Evolutionary conservation across 2,113 vertebrate genomes (phyloP).

Genomic region (Todiramphus saurophagus): DNA sequence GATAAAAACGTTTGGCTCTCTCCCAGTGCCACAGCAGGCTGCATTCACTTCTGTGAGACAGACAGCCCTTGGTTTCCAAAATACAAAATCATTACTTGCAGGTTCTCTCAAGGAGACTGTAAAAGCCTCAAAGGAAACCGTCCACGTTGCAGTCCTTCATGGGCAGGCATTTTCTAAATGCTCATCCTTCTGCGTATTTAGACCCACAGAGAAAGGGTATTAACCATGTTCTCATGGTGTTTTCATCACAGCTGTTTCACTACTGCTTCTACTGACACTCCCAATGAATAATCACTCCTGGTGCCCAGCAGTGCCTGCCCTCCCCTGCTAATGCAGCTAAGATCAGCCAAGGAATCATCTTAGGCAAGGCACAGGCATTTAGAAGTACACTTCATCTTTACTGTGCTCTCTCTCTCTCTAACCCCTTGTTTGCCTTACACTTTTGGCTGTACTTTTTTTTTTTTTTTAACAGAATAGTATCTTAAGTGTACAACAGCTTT

Average conservation of each 20-base stretch:
- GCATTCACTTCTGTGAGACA: accelerated
- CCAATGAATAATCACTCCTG: neutral
- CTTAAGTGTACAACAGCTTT: neutral
- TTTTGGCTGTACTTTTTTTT: neutral
- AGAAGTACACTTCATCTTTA: neutral
- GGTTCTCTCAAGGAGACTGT: neutral
- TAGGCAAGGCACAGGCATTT: neutral
- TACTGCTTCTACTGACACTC: neutral
- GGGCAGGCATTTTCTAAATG: neutral
- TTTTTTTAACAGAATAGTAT: neutral
- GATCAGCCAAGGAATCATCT: neutral
- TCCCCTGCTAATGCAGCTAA: neutral
- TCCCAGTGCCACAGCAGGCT: neutral
- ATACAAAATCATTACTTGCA: neutral
- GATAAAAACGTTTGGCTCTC: neutral
- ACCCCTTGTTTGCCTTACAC: neutral
- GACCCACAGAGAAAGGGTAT: neutral
- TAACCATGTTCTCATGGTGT: neutral
- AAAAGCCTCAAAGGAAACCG: neutral
- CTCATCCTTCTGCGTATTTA: neutral
- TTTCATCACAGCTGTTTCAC: neutral
- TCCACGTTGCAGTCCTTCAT: neutral
- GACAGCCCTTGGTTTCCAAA: neutral
- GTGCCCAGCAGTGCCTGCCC: neutral
- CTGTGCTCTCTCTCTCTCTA: neutral